Evolutionary conservation across 2,113 vertebrate species (phyloP).

Genomic region (Anolis sagrei): DNA sequence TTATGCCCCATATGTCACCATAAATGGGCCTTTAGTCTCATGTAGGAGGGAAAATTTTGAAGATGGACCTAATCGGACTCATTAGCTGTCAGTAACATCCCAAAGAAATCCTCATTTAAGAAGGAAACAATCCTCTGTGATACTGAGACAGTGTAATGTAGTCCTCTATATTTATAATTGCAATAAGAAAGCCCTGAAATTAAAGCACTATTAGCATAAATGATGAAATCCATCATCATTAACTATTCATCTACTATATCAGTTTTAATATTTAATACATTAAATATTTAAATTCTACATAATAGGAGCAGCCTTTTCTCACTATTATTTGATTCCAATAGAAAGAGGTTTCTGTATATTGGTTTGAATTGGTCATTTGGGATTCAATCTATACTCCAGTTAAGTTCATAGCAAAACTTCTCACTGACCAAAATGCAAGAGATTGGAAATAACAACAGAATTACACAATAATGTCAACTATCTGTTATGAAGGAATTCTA

Average conservation of each 20-base stretch:
- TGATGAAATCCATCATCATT: background rate
- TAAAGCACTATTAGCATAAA: constrained; percentile 4
- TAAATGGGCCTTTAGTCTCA: background rate
- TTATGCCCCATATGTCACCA: no score
- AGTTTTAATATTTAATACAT: constrained; percentile 13
- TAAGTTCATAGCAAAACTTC: background rate
- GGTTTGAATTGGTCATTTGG: background rate
- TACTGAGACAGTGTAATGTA: background rate
- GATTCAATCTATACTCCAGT: background rate
- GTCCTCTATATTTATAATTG: background rate
- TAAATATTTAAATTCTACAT: constrained; percentile 2
- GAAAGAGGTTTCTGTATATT: background rate
- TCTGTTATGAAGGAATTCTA: background rate
- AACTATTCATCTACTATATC: constrained; percentile 18
- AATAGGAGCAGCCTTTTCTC: constrained; percentile 4
- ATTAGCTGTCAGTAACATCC: constrained; percentile 42
- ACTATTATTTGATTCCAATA: background rate
- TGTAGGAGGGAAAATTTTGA: background rate
- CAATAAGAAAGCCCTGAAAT: constrained; percentile 1
- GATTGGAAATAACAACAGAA: background rate
- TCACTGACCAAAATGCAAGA: background rate
- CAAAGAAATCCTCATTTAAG: background rate
- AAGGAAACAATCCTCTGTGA: constrained; percentile 23
- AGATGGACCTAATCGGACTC: background rate
- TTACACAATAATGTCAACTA: background rate